Evolutionary conservation across 92 coral and sea anemone species (phyloP).

Genomic region (Virgularia gustaviana): DNA sequence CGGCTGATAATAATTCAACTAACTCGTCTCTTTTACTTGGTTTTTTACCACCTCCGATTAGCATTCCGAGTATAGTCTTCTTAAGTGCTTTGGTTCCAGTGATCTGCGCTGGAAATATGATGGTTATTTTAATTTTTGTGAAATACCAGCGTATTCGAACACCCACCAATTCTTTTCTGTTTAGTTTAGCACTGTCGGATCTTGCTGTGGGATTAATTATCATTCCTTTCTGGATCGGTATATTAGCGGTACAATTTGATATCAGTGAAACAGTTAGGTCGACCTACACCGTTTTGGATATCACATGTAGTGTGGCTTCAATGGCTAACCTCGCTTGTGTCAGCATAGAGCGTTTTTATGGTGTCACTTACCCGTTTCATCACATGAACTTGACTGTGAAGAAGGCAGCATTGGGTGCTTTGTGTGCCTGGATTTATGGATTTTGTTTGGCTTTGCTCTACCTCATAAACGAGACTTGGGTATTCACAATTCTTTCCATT

Average conservation of each 20-base stretch:
- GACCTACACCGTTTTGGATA: neutral
- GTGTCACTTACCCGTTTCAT: conserved; percentile 21
- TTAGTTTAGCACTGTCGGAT: conserved; percentile 21
- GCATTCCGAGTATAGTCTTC: neutral
- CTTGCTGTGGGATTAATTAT: conserved; percentile 10
- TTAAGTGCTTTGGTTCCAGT: conserved; percentile 11
- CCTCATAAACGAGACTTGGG: conserved; percentile 14
- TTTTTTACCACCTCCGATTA: neutral
- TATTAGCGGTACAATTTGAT: neutral
- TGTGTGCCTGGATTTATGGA: conserved; percentile 3
- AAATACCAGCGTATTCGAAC: conserved; percentile 9
- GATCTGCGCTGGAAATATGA: conserved; percentile 6
- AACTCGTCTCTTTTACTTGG: neutral
- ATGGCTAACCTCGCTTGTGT: conserved; percentile 32
- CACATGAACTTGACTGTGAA: conserved; percentile 21
- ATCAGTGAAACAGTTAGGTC: neutral
- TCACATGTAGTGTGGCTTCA: conserved; percentile 31
- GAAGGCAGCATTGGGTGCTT: neutral
- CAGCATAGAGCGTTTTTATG: conserved; percentile 30
- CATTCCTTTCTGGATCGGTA: conserved; percentile 26
- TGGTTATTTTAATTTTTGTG: conserved; percentile 7
- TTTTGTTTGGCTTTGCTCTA: neutral
- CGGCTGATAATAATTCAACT: no score
- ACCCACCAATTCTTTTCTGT: conserved; percentile 22
- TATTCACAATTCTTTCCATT: neutral